These are phyloP conservation scores for Doris montereyensis DNA, from an alignment of 2,888 invertebrate genomes.

Conservation along the genomic window DNA sequence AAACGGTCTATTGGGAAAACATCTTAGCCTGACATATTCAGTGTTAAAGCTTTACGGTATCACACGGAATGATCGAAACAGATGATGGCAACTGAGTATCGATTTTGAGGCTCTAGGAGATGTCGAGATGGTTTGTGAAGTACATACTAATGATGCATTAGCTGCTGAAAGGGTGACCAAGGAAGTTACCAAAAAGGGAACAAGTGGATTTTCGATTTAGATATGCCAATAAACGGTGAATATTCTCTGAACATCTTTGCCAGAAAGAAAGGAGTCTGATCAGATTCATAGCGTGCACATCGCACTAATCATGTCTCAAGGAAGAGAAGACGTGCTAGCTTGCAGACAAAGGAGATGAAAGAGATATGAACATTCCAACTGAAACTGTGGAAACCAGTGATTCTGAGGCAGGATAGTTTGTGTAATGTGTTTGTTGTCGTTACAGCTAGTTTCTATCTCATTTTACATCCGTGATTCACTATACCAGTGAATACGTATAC, in stretches of 20 bases:
- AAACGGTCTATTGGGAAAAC: constrained; percentile 43
- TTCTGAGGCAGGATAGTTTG: constrained; percentile 51
- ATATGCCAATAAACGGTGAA: constrained; percentile 63
- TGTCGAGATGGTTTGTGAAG: constrained; percentile 63
- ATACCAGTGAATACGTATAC: too few relatives aligned
- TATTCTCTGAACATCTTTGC: constrained; percentile 68
- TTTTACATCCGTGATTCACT: too few relatives aligned
- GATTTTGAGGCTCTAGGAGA: constrained; percentile 59
- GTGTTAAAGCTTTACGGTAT: constrained; percentile 59
- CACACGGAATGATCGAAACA: constrained; percentile 52
- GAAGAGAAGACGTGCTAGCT: constrained; percentile 41
- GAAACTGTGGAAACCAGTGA: constrained; percentile 67
- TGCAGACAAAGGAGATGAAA: constrained; percentile 44
- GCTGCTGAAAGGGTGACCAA: constrained; percentile 55
- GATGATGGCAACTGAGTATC: constrained; percentile 54
- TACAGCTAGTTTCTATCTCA: too few relatives aligned
- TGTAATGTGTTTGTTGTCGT: too few relatives aligned
- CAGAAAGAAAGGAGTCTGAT: constrained; percentile 53
- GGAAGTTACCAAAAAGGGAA: constrained; percentile 52
- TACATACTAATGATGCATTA: constrained; percentile 59
- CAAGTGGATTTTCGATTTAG: constrained; percentile 62
- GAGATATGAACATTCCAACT: constrained; percentile 50
- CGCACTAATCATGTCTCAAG: constrained; percentile 61
- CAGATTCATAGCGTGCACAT: constrained; percentile 62
- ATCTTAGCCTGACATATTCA: constrained; percentile 52